Conservation (phyloP, 2,797 vertebrate species). For the Chromobotia macracanthus region DNA sequence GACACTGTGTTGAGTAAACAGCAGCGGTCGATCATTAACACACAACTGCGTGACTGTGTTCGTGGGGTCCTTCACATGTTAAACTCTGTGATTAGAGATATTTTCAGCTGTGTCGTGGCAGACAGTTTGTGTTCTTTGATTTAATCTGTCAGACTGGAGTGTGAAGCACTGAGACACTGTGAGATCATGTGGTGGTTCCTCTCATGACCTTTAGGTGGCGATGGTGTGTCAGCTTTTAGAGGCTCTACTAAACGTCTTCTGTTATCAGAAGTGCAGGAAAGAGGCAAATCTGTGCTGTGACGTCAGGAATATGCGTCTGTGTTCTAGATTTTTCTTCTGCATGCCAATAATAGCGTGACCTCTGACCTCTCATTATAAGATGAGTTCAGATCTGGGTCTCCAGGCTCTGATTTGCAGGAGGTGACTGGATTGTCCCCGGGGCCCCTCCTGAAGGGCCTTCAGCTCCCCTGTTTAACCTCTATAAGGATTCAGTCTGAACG, state of each 20-base stretch:
- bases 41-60: no score
- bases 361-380: neutral
- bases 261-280: no score
- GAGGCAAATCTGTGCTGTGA: neutral
- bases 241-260: neutral
- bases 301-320: neutral
- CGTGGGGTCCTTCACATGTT: no score
- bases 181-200: neutral
- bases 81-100: no score
- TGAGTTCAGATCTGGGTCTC: neutral
- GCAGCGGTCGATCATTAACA: no score
- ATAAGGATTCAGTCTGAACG: neutral
- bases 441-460: neutral
- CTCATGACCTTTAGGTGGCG: conserved; percentile 10
- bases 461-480: neutral
- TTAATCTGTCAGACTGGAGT: no score
- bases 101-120: no score
- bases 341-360: neutral
- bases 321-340: neutral
- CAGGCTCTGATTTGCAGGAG: no score
- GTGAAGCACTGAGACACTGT: no score
- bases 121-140: neutral
- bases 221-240: neutral
- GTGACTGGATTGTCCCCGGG: neutral
- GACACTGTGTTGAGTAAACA: no score